Evolutionary conservation across 2,888 invertebrate species (phyloP).

Genomic region (Neria commutata): DNA sequence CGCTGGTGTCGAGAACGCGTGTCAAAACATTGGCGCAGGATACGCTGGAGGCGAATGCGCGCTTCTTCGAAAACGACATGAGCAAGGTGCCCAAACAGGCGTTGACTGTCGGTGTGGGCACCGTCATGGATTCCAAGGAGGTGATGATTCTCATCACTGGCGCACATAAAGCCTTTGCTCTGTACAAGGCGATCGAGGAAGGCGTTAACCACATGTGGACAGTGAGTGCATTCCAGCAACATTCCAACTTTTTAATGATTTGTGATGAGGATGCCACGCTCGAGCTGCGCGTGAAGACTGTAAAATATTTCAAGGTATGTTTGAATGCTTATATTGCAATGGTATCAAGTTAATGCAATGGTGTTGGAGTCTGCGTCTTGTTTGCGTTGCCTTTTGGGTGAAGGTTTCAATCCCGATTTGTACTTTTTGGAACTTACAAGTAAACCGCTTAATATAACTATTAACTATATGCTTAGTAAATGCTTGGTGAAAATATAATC

Average conservation of each 20-base stretch:
- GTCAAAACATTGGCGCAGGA: constrained; percentile 97
- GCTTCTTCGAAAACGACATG: constrained; percentile 96
- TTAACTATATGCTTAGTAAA: no score
- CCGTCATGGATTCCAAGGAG: constrained; percentile 98
- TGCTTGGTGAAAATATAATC: no score
- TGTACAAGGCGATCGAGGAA: constrained; percentile 97
- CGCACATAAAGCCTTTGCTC: constrained; percentile 92
- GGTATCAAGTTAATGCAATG: neutral
- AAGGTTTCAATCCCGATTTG: no score
- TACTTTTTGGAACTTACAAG: no score
- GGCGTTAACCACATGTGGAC: constrained; percentile 99
- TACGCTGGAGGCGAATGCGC: constrained; percentile 95
- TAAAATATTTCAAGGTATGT: constrained; percentile 94
- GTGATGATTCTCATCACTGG: constrained; percentile 98
- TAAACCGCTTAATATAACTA: no score
- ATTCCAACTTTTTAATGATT: constrained; percentile 88
- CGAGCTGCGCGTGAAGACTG: constrained; percentile 96
- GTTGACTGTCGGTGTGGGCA: constrained; percentile 97
- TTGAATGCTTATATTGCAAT: neutral
- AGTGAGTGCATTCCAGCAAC: constrained; percentile 97
- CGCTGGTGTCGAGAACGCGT: constrained; percentile 91
- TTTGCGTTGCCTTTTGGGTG: neutral
- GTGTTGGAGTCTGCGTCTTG: neutral
- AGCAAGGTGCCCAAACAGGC: constrained; percentile 93
- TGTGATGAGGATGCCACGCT: constrained; percentile 98